Conservation (phyloP, 64 coral and sea anemone genomes). For the Astreopora myriophthalma region DNA sequence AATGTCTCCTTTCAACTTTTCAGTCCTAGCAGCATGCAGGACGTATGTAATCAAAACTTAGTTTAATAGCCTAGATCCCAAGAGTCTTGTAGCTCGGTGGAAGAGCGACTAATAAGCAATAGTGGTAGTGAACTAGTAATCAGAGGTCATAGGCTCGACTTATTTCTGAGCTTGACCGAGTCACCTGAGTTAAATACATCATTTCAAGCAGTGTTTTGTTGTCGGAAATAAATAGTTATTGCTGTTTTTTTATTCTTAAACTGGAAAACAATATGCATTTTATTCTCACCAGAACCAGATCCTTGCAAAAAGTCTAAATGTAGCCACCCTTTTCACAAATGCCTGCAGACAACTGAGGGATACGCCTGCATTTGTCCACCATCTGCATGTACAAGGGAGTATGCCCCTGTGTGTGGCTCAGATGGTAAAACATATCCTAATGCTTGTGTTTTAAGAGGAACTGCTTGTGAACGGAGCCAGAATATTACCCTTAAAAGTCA, state of each 20-base stretch:
- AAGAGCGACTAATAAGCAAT: too few species aligned
- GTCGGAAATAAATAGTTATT: background rate
- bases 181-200: too few species aligned
- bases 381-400: slow-evolving; percentile 39
- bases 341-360: slow-evolving; percentile 8
- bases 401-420: slow-evolving; percentile 77
- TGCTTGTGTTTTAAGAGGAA: slow-evolving; percentile 51
- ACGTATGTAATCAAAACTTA: too few species aligned
- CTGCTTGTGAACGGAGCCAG: slow-evolving; percentile 73
- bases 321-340: slow-evolving; percentile 68
- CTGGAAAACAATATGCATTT: background rate
- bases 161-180: too few species aligned
- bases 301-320: slow-evolving; percentile 65
- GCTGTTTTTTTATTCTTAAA: background rate
- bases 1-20: too few species aligned
- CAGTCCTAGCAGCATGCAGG: too few species aligned
- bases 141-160: too few species aligned
- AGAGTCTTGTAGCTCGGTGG: too few species aligned
- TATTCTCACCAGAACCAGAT: slow-evolving; percentile 19
- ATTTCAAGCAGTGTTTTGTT: too few species aligned
- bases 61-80: too few species aligned
- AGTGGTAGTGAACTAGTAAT: too few species aligned
- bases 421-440: slow-evolving; percentile 92
- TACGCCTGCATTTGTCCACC: slow-evolving; percentile 68
- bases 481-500: slow-evolving; percentile 49